A percentile compares a stretch with the other conserved stretches of the same genome.
phyloP scores from a whole-genome alignment of 2,113 vertebrate genomes.

The Cheirogaleus medius region DNA sequence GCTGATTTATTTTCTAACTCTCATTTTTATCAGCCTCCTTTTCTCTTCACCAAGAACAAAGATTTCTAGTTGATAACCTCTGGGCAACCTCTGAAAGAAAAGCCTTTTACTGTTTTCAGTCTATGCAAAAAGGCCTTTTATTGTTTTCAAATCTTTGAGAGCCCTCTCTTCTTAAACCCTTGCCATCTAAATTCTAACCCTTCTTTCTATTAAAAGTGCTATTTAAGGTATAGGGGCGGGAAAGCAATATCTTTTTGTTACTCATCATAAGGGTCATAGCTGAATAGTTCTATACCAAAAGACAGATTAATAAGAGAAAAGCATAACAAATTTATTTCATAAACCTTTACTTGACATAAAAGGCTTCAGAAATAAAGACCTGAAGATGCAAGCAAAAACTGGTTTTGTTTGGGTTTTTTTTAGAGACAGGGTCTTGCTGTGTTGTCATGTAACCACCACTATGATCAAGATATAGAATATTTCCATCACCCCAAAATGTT shows the following conservation, averaged over 20 bases:
- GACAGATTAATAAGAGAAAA: not conserved
- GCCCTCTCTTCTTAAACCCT: not conserved
- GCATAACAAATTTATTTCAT: not conserved
- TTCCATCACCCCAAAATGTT: not conserved
- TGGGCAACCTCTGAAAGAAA: not conserved
- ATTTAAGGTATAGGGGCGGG: not conserved
- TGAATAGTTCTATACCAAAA: not conserved
- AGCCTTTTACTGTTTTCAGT: not conserved
- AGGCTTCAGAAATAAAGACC: not conserved
- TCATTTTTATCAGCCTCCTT: not conserved
- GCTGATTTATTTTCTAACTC: not conserved
- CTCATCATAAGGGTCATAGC: not conserved
- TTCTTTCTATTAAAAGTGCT: not conserved
- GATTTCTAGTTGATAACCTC: not conserved
- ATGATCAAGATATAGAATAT: not conserved
- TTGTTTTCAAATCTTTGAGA: not conserved
- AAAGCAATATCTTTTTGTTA: not conserved
- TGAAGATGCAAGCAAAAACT: not conserved
- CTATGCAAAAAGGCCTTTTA: not conserved
- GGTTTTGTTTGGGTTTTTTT: not conserved
- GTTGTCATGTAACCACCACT: not conserved
- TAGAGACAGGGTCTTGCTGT: not conserved
- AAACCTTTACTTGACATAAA: not conserved
- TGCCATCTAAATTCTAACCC: not conserved
- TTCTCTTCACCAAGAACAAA: conserved; percentile 8